phyloP scores from a whole-genome alignment of 2,797 vertebrate genomes.

The Myotis findleyi region DNA sequence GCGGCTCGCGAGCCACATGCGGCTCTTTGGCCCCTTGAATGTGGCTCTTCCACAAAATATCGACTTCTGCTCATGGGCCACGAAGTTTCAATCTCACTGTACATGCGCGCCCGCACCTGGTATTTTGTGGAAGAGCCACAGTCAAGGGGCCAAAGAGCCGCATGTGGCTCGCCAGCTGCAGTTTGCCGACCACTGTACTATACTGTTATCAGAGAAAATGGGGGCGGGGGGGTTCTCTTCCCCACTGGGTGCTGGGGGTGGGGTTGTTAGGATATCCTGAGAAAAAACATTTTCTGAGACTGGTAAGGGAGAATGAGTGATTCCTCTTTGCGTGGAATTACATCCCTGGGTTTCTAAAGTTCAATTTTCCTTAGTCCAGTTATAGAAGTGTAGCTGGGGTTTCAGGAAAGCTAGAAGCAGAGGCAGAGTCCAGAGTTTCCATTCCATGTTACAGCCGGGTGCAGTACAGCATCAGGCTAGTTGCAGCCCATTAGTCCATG shows the following conservation, averaged over 20 bases:
- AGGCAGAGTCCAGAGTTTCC: not conserved
- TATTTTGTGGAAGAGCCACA: too few species aligned
- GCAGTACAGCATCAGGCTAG: not conserved
- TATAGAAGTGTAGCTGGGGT: not conserved
- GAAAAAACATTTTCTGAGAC: not conserved
- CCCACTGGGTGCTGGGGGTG: not conserved
- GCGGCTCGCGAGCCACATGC: too few species aligned
- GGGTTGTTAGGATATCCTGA: not conserved
- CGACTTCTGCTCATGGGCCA: too few species aligned
- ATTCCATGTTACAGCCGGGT: not conserved
- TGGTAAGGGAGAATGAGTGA: not conserved
- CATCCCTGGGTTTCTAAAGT: not conserved
- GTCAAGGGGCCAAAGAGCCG: too few species aligned
- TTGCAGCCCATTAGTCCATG: not conserved
- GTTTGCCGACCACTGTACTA: not conserved
- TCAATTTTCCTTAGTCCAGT: not conserved
- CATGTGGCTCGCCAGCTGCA: too few species aligned
- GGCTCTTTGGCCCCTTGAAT: too few species aligned
- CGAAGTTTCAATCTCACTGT: too few species aligned
- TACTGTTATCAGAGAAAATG: not conserved
- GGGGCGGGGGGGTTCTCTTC: not conserved
- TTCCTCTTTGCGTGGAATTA: not conserved
- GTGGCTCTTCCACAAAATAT: too few species aligned
- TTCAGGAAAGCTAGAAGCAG: not conserved
- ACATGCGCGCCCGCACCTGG: accelerated